Percentiles rank a stretch among this genome's conserved stretches.
These are phyloP conservation scores for Nomada goodeniana DNA, from an alignment of 2,888 invertebrate genomes.

Conservation along the genomic window DNA sequence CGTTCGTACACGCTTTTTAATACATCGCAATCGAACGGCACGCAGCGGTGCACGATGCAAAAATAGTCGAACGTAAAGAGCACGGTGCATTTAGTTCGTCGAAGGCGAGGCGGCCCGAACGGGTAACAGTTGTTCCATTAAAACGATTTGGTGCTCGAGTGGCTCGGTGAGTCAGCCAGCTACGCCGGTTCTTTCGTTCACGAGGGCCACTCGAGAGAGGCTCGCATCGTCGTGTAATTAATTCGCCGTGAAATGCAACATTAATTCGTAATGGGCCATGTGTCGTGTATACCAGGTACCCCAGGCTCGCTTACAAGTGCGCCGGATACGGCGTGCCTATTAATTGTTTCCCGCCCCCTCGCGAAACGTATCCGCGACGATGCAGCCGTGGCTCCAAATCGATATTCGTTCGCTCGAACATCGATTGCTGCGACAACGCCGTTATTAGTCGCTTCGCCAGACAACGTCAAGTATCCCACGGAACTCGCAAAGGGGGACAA, in stretches of 20 bases:
- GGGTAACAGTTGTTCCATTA: constrained; percentile 81
- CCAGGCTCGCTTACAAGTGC: constrained; percentile 48
- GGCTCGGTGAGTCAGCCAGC: constrained; percentile 71
- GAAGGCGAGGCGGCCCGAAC: constrained; percentile 60
- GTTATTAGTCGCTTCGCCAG: not conserved
- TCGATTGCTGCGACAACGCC: not conserved
- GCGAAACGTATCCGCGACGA: constrained; percentile 40
- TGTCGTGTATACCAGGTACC: constrained; percentile 76
- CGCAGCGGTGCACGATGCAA: constrained; percentile 18
- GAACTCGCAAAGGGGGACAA: not conserved
- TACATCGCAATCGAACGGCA: constrained; percentile 22
- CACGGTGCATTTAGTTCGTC: constrained; percentile 42
- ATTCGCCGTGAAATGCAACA: constrained; percentile 82
- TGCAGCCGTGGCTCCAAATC: constrained; percentile 15
- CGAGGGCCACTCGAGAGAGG: constrained; percentile 77
- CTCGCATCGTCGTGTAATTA: constrained; percentile 77
- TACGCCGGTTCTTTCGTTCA: constrained; percentile 66
- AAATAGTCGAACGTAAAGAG: constrained; percentile 50
- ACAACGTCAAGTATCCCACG: not conserved
- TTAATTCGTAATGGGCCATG: constrained; percentile 80
- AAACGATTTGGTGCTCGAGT: constrained; percentile 81
- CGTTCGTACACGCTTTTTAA: constrained; percentile 24
- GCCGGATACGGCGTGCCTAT: constrained; percentile 63
- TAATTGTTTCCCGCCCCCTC: constrained; percentile 66
- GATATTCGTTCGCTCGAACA: not conserved